Conservation (phyloP, 1,140 invertebrate species). For the Ostrea denselamellosa region DNA sequence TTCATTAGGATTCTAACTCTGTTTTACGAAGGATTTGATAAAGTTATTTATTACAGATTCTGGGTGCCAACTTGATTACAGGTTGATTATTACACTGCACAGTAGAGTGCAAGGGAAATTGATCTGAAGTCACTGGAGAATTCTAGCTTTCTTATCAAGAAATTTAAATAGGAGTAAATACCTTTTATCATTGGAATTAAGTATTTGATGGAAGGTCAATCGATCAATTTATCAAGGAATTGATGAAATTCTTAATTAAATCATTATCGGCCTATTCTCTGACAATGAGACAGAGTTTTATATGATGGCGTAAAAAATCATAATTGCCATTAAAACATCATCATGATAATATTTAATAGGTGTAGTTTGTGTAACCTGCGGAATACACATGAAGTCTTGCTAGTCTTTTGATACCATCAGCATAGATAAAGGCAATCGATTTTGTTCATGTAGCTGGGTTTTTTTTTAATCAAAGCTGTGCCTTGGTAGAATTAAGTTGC, state of each 20-base stretch:
- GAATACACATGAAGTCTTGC: constrained; percentile 31
- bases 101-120: constrained; percentile 1
- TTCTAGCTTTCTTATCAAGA: constrained; percentile 28
- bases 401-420: constrained; percentile 37
- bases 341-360: constrained; percentile 36
- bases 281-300: constrained; percentile 17
- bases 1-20: constrained; percentile 1
- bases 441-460: constrained; percentile 25
- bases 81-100: background rate
- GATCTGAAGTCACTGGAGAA: background rate
- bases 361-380: constrained; percentile 21
- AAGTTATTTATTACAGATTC: constrained; percentile 6
- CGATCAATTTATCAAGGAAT: constrained; percentile 24
- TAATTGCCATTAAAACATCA: constrained; percentile 34
- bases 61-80: constrained; percentile 1
- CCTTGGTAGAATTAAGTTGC: constrained; percentile 35
- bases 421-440: constrained; percentile 33
- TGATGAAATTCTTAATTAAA: constrained; percentile 35
- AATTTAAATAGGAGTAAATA: constrained; percentile 26
- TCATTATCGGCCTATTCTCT: constrained; percentile 14
- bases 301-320: constrained; percentile 22
- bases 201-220: constrained; percentile 23
- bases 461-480: constrained; percentile 38
- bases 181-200: constrained; percentile 24
- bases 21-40: constrained; percentile 25